A percentile compares a stretch with the other conserved stretches of the same genome.
Evolutionary conservation across 2,888 invertebrate genomes (phyloP).

Genomic region (Blastobasis lacticolella): DNA sequence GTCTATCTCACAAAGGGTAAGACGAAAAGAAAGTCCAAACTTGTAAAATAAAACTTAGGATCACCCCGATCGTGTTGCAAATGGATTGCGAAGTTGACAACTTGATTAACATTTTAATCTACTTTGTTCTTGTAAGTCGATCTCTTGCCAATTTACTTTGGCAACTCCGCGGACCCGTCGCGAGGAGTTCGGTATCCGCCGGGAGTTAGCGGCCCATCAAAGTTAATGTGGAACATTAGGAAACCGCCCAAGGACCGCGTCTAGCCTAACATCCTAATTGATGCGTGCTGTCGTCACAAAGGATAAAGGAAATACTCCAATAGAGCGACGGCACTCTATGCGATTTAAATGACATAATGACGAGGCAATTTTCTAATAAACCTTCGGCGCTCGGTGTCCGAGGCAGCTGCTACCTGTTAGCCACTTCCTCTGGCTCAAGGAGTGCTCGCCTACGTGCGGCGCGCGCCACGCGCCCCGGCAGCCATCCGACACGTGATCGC

Average conservation of each 20-base stretch:
- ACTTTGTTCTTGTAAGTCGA: too few relatives aligned
- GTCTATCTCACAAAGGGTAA: too few relatives aligned
- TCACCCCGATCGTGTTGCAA: too few relatives aligned
- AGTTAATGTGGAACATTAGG: constrained; percentile 21
- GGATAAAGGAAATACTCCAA: constrained; percentile 73
- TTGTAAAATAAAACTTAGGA: too few relatives aligned
- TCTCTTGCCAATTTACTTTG: too few relatives aligned
- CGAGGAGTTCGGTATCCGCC: too few relatives aligned
- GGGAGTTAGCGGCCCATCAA: not conserved
- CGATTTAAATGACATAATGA: constrained; percentile 76
- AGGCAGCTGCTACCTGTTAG: constrained; percentile 63
- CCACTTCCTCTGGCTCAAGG: constrained; percentile 61
- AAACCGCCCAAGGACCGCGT: constrained; percentile 46
- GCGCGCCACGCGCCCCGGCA: not conserved
- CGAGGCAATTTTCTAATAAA: constrained; percentile 74
- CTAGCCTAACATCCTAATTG: constrained; percentile 57
- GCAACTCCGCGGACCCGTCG: too few relatives aligned
- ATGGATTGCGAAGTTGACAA: too few relatives aligned
- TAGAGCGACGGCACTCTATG: constrained; percentile 72
- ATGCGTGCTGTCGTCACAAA: constrained; percentile 67
- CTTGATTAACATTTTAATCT: too few relatives aligned
- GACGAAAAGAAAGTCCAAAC: too few relatives aligned
- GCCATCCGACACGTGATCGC: too few relatives aligned
- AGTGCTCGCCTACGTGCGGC: constrained; percentile 18
- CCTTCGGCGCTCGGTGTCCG: constrained; percentile 66